Evolutionary conservation across 2,797 vertebrate genomes (phyloP).

Genomic region (Oreortyx pictus): DNA sequence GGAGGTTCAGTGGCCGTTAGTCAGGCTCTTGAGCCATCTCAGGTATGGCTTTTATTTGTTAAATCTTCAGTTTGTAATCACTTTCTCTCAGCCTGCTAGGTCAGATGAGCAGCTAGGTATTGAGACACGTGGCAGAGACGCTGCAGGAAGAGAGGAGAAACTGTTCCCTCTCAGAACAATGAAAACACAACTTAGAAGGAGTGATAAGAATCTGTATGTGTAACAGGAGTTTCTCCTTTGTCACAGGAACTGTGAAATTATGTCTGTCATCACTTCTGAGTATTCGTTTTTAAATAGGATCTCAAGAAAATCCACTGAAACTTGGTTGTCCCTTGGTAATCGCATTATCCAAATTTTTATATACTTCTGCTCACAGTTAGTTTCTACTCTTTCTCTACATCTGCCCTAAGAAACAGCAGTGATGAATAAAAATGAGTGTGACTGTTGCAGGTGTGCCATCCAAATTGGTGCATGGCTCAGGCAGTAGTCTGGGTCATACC

Average conservation of each 20-base stretch:
- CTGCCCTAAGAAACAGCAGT: background rate
- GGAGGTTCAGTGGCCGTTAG: background rate
- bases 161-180: background rate
- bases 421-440: background rate
- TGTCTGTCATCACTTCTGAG: background rate
- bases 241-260: background rate
- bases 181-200: slow-evolving; percentile 2
- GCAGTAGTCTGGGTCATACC: background rate
- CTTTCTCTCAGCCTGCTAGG: background rate
- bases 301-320: background rate
- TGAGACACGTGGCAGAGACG: slow-evolving; percentile 18
- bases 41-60: background rate
- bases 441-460: background rate
- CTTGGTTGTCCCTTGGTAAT: background rate
- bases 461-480: background rate
- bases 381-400: background rate
- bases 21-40: background rate
- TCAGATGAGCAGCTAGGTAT: background rate
- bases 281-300: background rate
- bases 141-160: background rate
- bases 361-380: background rate
- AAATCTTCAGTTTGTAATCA: background rate
- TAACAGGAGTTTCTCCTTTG: background rate
- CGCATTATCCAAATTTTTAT: background rate
- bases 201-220: background rate